Base-by-base conservation (phyloP, 2,113 vertebrate species). In the Marmota flaviventris region DNA sequence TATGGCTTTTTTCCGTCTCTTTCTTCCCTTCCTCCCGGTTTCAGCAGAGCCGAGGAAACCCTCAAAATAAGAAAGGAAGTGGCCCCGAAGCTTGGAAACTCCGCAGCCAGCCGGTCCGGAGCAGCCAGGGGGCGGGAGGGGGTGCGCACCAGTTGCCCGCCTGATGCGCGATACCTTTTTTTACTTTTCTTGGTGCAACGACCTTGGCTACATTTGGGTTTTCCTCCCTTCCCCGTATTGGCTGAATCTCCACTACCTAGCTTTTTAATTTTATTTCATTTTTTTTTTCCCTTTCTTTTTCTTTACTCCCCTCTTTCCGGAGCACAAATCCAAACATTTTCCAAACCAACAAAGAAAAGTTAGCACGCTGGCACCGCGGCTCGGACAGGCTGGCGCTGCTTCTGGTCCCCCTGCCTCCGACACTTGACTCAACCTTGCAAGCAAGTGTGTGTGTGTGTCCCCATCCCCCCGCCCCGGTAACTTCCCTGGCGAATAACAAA, bases 311-410 rank as follows among this genome's bases (percentile, higher is more conserved):
- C 5, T 2, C 65, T 85, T 94, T 37, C 67, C 27, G 82, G 91
- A 95, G 56, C 91, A 75, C 85, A 81, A 96, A 96, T 93, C 88
- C 97, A 96, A 97, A 96, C 95, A 93, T 97, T 97, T 96, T 93
- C 75, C 96, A 94, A 96, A 97, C 16, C 96, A 89, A 98, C 98
- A 95, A 97, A 98, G 98, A 98, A 98, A 98, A 98, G 98, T 99
- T 98, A 97, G 98, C 97, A 98, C 97, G 96, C 97, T 97, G 92
- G 96, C 89, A 84, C 56, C 8, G 85, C 51, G 45, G 91, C 82
- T 37, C 0, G 51, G 87, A 65, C 89, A 24, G 89, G 78, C 94
- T 96, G 97, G 98, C 95, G 89, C 98, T 96, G 97, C 98, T 92
- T 95, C 98, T 27, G 39, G 82, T 75, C 25, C 81, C 84, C 67